Percentiles rank a stretch among this genome's conserved stretches.
These are phyloP conservation scores for Dasyprocta punctata DNA, from an alignment of 2,113 vertebrate genomes.

Conservation along the genomic window DNA sequence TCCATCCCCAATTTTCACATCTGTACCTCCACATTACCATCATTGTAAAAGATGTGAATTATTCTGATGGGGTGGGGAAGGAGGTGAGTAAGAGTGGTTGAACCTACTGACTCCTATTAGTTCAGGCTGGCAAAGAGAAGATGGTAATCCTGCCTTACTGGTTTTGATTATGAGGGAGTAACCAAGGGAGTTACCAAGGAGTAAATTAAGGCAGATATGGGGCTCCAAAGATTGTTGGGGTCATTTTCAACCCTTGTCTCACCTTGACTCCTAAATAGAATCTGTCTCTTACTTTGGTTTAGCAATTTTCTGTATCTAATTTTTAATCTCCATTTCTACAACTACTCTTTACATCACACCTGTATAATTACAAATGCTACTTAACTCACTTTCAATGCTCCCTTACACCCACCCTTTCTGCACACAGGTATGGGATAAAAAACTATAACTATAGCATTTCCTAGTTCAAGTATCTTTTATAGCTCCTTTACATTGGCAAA, in stretches of 20 bases:
- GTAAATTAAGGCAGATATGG: not conserved
- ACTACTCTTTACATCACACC: not conserved
- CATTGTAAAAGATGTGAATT: not conserved
- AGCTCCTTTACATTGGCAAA: not conserved
- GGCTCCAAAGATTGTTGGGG: not conserved
- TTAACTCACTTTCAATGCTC: not conserved
- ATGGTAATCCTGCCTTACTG: not conserved
- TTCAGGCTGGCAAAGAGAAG: not conserved
- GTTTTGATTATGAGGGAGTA: slow-evolving; percentile 31
- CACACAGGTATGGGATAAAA: not conserved
- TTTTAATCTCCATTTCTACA: not conserved
- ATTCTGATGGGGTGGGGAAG: not conserved
- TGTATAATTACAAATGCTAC: not conserved
- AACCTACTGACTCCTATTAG: not conserved
- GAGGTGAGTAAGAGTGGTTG: not conserved
- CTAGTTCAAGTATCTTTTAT: not conserved
- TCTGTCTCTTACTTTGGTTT: not conserved
- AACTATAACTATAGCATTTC: not conserved
- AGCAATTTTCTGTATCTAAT: not conserved
- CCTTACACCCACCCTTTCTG: not conserved
- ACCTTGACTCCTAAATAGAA: not conserved
- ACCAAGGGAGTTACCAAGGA: not conserved
- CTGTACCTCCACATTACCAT: not conserved
- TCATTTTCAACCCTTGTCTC: not conserved
- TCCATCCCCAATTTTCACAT: not conserved